Base-by-base conservation (phyloP, 2,797 vertebrate genomes). In the Falco columbarius region DNA sequence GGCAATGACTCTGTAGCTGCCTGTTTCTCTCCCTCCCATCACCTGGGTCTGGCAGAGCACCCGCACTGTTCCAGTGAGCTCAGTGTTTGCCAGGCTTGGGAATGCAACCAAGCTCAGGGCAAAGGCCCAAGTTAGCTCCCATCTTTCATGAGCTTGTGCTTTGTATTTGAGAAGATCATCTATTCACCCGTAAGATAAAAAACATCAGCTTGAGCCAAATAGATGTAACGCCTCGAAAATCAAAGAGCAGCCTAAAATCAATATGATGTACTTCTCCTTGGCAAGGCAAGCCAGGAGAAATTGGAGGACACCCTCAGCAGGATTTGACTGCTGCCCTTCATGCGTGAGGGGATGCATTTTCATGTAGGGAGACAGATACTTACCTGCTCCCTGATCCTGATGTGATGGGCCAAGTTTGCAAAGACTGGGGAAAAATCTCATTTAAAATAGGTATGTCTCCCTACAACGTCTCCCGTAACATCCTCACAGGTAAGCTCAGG, bases 301-400 rank as follows among this genome's bases (percentile, higher is more conserved):
- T 5, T 68, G 76, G 54, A 84, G n/a, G 15, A 21, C 0, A 0
- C 20, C 6, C 14, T 40, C 23, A 6, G 6, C 12, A 15, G 59
- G 55, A 4, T 84, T 68, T 87, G 29, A 4, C 36, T 84, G 66
- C 12, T 92, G 54, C 36, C 66, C 18, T 70, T 65, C 56, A 23
- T 0, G 0, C 18, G 24, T 9, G 68, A 81, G 30, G 20, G 29
- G 8, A 66, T 16, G 18, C 0, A 2, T 80, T 70, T 79, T 63
- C 34, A 66, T 27, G 15, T 34, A 26, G 16, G 18, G 12, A 32
- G 5, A 34, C 15, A 77, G 29, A 30, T 10, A 14, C 34, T 10
- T 51, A 82, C 55, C 51, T 89, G 27, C 30, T 79, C 13, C 47
- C 46, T 63, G 21, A 12, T 44, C 55, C 40, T 10, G 30, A 84